Evolutionary conservation across 1,140 invertebrate species (phyloP).

Genomic region (Apis dorsata): DNA sequence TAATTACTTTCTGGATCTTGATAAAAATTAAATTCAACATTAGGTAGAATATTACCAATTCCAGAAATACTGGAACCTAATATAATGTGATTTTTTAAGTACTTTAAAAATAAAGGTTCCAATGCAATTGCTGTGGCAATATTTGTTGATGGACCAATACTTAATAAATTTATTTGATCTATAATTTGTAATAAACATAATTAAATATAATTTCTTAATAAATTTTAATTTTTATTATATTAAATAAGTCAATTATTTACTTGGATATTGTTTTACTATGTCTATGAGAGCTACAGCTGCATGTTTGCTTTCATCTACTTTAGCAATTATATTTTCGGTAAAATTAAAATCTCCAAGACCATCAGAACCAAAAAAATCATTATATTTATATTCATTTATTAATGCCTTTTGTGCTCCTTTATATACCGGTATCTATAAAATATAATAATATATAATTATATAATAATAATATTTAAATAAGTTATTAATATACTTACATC

Average conservation of each 20-base stretch:
- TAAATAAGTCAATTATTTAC: conserved; percentile 58
- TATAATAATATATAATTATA: not conserved
- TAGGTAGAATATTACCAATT: conserved; percentile 79
- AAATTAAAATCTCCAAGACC: conserved; percentile 81
- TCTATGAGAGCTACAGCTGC: conserved; percentile 76
- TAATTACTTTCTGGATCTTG: conserved; percentile 84
- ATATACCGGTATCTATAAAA: conserved; percentile 80
- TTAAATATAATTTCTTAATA: not conserved
- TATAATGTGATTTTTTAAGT: conserved; percentile 80
- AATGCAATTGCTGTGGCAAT: conserved; percentile 82
- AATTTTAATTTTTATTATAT: not conserved
- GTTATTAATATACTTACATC: conserved; percentile 78
- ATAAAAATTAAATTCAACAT: conserved; percentile 85
- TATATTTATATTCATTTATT: conserved; percentile 60
- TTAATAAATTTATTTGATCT: conserved; percentile 79
- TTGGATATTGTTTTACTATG: conserved; percentile 76
- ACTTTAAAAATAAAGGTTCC: conserved; percentile 80
- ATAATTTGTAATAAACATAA: conserved; percentile 26
- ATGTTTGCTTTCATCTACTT: conserved; percentile 70
- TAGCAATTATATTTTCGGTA: conserved; percentile 61
- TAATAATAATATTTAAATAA: not conserved
- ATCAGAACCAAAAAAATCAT: conserved; percentile 77
- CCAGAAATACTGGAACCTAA: conserved; percentile 83
- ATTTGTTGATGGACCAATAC: conserved; percentile 84
- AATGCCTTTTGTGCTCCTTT: conserved; percentile 74